These are phyloP conservation scores for Orientallactaga sibirica DNA, from an alignment of 2,797 vertebrate genomes.

Conservation along the genomic window DNA sequence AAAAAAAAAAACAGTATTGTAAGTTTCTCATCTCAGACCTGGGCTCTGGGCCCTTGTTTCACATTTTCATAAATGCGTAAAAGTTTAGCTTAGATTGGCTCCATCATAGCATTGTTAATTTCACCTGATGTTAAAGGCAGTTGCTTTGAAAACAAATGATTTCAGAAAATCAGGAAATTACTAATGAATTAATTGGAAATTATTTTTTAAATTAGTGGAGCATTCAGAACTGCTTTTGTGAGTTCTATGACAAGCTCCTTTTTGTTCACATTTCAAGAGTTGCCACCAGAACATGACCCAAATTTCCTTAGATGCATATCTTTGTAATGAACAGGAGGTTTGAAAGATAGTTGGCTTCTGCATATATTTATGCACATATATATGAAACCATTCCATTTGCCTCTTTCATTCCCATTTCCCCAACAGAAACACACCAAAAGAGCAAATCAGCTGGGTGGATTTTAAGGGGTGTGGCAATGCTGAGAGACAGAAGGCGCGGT, in stretches of 20 bases:
- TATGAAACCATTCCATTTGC: neutral
- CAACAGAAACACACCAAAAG: conserved; percentile 13
- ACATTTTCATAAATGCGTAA: conserved; percentile 36
- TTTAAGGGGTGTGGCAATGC: neutral
- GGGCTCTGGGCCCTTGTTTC: conserved; percentile 7
- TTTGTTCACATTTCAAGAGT: conserved; percentile 74
- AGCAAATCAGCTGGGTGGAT: neutral
- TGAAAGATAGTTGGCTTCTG: conserved; percentile 35
- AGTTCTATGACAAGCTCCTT: conserved; percentile 72
- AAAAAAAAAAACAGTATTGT: neutral
- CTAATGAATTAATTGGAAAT: conserved; percentile 78
- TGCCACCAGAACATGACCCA: conserved; percentile 24
- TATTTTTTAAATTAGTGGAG: conserved; percentile 67
- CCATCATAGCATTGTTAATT: conserved; percentile 27
- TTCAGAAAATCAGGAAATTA: conserved; percentile 79
- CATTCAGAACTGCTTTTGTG: conserved; percentile 48
- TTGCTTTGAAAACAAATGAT: conserved; percentile 57
- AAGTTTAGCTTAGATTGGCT: neutral
- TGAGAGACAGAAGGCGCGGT: neutral
- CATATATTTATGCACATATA: no score
- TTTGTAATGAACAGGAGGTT: conserved; percentile 66
- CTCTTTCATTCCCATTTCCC: neutral
- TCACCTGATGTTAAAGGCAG: conserved; percentile 25
- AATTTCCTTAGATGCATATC: conserved; percentile 72
- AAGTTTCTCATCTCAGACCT: neutral